Base-by-base conservation (phyloP, 2,888 invertebrate genomes). In the Agriopis marginaria region DNA sequence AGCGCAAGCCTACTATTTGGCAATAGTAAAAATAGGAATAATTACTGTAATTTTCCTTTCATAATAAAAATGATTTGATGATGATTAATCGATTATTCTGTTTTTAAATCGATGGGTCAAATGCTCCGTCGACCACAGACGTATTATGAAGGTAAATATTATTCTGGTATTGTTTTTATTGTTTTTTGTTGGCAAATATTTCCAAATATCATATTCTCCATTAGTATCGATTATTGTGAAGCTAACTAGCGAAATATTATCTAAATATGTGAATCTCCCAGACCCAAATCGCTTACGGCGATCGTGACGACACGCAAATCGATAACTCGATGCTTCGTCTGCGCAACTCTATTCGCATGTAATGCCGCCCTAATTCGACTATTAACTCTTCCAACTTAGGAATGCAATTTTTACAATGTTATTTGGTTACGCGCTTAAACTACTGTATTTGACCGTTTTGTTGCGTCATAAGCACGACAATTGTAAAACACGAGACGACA, bases 301-400 rank as follows among this genome's bases (percentile, higher is more conserved):
- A 68, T 85, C 91, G 90, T 90, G 91, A 86, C 81, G 78, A 79
- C 91, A 92, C 86, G 91, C 90, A 78, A 89, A 84, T 82, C 79
- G 74, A 74, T 82, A 81, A 84, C 79, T 79, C 78, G 81, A 75
- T 86, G 86, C 82, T 75, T 77, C 66, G 70, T 63, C 83, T 83
- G 86, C 82, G 82, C 82, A 83, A 75, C 81, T 82, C 80, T 84
- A 84, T 82, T 78, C 81, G 79, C 75, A 79, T 80, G 82, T 84
- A 81, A 82, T 83, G 81, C 77, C 68, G 74, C 78, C 75, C 79
- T 84, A 82, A 84, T 82, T 80, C 74, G 71, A 68, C 77, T 73
- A 75, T 78, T 79, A 78, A 68, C 40, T 74, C 75, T 78, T 79
- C 75, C 64, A 58, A 73, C 63, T 44, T 44, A 70, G 73, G 78